A percentile compares a stretch with the other conserved stretches of the same genome.
Evolutionary conservation across 64 coral and sea anemone species (phyloP).

Genomic region (Trachythela sp.): DNA sequence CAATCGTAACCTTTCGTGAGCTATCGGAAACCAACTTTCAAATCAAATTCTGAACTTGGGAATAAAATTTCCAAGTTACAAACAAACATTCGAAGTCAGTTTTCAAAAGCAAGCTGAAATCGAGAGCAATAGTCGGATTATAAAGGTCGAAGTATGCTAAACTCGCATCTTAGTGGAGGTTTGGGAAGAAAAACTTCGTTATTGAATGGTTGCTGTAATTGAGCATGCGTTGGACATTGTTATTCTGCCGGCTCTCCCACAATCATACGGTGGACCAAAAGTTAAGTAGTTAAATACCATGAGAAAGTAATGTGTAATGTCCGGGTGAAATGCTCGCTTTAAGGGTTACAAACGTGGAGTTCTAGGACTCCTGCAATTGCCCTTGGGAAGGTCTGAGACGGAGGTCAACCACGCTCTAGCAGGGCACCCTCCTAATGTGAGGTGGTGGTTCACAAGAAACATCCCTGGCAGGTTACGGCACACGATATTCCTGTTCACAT

Average conservation of each 20-base stretch:
- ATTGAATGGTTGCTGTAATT: too few species aligned
- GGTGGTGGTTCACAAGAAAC: constrained; percentile 21
- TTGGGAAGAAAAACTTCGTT: too few species aligned
- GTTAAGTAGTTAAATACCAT: neutral
- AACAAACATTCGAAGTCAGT: too few species aligned
- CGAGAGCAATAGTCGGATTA: too few species aligned
- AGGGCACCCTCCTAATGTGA: neutral
- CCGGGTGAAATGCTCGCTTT: constrained; percentile 28
- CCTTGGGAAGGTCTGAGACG: constrained; percentile 29
- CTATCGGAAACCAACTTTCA: too few species aligned
- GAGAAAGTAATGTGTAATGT: neutral
- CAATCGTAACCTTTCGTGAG: too few species aligned
- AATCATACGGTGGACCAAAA: neutral
- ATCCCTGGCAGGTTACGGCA: constrained; percentile 17
- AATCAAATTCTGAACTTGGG: too few species aligned
- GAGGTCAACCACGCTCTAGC: neutral
- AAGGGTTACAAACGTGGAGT: neutral
- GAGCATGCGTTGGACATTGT: too few species aligned
- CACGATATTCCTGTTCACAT: neutral
- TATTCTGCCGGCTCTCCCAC: neutral
- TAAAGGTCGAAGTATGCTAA: too few species aligned
- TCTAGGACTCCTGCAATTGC: neutral
- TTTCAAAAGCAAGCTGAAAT: too few species aligned
- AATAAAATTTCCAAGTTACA: too few species aligned
- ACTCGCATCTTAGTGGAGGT: too few species aligned